Evolutionary conservation across 2,113 vertebrate genomes (phyloP), one percentile per base, ranked within the genome.

Genomic region (Dascyllus trimaculatus): DNA sequence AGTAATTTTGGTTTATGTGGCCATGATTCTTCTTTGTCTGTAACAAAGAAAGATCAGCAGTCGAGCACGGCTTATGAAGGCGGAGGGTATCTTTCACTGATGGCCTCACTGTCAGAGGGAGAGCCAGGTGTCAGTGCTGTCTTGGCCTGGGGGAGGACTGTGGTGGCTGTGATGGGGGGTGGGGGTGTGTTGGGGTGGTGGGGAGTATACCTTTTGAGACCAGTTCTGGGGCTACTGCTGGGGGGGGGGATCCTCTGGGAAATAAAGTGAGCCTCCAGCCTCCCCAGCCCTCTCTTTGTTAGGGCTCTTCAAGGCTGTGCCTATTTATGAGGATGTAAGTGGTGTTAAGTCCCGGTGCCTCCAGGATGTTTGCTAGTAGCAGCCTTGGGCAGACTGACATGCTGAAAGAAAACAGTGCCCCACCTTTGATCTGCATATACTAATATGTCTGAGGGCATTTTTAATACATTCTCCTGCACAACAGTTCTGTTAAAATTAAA

Each of bases 301-400:
- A 62, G 8, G 11, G 15, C 38, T 35, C 18, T 56, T 70, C 67
- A 29, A 48, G 78, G 57, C 68, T 21, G 15, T 67, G 60, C 32
- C 49, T 80, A 19, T 77, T 80, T 81, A 80, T 76, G 68, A 77
- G 72, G 56, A 26, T 52, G 22, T 80, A 62, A 63, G 64, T 78
- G 40, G 67, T 75, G 62, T 71, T 59, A 78, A 71, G 72, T 75
- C 77, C 71, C 48, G 15, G 22, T n/a, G 76, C 77, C 77, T 80
- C 48, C 56, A 58, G 66, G 29, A 61, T 69, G 53, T 58, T 74
- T 66, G 66, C 71, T 69, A 68, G 64, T 49, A 29, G 45, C 72
- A 75, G 17, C 17, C 64, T 46, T 22, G 46, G 32, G n/a, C 63
- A 63, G 49, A 71, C 18, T 35, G 59, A 52, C 65, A 53, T 4